A percentile compares a stretch with the other conserved stretches of the same genome.
Evolutionary conservation across 2,797 vertebrate genomes (phyloP).

Genomic region (Rhinatrema bivittatum): DNA sequence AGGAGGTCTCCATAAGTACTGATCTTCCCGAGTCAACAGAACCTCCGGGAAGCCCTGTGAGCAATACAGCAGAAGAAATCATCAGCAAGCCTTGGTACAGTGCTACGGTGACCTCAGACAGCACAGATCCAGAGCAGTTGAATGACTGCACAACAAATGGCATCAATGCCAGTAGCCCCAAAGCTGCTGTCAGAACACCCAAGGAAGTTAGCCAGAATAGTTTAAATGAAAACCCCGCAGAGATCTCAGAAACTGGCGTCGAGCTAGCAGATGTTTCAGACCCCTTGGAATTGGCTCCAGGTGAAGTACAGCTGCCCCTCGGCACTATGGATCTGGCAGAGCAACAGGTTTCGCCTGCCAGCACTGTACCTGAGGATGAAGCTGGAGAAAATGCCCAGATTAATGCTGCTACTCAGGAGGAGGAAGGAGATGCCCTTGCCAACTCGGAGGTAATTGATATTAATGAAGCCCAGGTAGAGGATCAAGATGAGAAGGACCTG

Average conservation of each 20-base stretch:
- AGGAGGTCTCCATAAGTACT: constrained; percentile 78
- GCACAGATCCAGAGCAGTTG: constrained; percentile 58
- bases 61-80: constrained; percentile 35
- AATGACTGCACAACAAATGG: constrained; percentile 36
- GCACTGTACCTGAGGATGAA: constrained; percentile 31
- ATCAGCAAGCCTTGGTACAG: constrained; percentile 43
- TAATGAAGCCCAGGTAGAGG: constrained; percentile 30
- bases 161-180: constrained; percentile 21
- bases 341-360: constrained; percentile 28
- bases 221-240: constrained; percentile 41
- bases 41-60: constrained; percentile 43
- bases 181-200: constrained; percentile 18
- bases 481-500: constrained; percentile 21
- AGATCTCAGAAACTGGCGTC: constrained; percentile 25
- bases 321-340: constrained; percentile 39
- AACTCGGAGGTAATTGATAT: constrained; percentile 18
- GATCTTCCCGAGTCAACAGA: constrained; percentile 59
- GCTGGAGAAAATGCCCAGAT: constrained; percentile 32
- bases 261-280: constrained; percentile 28
- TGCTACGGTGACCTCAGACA: constrained; percentile 57
- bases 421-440: constrained; percentile 10
- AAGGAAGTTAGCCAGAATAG: constrained; percentile 38
- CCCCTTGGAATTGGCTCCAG: constrained; percentile 43
- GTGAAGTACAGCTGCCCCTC: constrained; percentile 32
- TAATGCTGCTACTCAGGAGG: constrained; percentile 34